Percentiles rank a stretch among this genome's conserved stretches.
Conservation (phyloP, 2,888 invertebrate species). For the Lepas anatifera region DNA sequence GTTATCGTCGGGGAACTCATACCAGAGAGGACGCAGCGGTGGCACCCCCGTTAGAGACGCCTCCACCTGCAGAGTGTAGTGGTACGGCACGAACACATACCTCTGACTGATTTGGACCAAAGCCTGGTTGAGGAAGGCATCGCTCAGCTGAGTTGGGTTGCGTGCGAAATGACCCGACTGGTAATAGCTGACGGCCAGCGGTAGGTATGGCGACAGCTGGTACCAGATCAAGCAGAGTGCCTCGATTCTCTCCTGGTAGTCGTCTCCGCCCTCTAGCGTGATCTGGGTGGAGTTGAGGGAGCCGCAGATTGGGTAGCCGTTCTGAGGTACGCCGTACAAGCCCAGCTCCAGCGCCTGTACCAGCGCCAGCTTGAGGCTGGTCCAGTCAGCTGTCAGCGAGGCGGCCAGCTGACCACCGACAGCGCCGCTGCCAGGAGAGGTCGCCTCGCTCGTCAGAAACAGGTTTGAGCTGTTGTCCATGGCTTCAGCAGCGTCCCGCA, state of each 20-base stretch:
- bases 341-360: slow-evolving; percentile 19
- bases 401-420: slow-evolving; percentile 18
- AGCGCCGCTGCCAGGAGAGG: slow-evolving; percentile 18
- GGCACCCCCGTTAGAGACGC: not conserved
- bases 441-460: slow-evolving; percentile 19
- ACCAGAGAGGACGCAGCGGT: slow-evolving; percentile 14
- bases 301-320: slow-evolving; percentile 20
- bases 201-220: slow-evolving; percentile 4
- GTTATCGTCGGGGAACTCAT: slow-evolving; percentile 16
- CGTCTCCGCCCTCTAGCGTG: no score
- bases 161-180: not conserved
- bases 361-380: slow-evolving; percentile 16
- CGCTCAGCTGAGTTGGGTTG: not conserved
- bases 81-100: slow-evolving; percentile 13
- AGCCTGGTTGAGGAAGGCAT: not conserved
- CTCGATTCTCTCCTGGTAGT: not conserved
- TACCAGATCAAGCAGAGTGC: not conserved
- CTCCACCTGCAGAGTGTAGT: slow-evolving; percentile 13
- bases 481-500: not conserved
- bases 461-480: not conserved
- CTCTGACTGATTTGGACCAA: not conserved
- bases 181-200: slow-evolving; percentile 3
- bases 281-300: slow-evolving; percentile 6
- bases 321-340: slow-evolving; percentile 19
- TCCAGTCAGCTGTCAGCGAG: slow-evolving; percentile 12